Percentiles rank a stretch among this genome's conserved stretches.
These are phyloP conservation scores for Ectemnius cavifrons DNA, from an alignment of 2,888 invertebrate genomes.

Conservation along the genomic window DNA sequence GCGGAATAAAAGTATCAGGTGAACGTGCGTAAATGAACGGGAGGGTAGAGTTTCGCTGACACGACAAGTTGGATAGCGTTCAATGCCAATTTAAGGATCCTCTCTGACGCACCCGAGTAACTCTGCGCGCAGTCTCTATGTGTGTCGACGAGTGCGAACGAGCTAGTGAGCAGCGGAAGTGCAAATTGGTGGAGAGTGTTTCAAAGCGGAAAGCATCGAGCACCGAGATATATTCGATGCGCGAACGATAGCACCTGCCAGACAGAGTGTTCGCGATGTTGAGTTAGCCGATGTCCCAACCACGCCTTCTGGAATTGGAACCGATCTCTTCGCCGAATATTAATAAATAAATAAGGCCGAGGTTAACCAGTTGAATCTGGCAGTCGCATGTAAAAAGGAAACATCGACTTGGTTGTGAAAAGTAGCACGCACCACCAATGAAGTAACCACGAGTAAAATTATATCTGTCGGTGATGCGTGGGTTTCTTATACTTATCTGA, in stretches of 20 bases:
- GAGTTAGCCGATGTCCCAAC: conserved; percentile 48
- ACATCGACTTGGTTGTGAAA: too few relatives aligned
- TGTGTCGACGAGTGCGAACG: too few relatives aligned
- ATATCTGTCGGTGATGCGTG: too few relatives aligned
- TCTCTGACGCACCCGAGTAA: background rate
- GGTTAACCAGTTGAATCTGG: background rate
- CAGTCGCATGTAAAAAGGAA: too few relatives aligned
- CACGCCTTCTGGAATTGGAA: conserved; percentile 46
- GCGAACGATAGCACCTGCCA: conserved; percentile 66
- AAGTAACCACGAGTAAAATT: too few relatives aligned
- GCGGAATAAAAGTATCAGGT: too few relatives aligned
- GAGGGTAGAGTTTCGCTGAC: too few relatives aligned
- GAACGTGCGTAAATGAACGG: too few relatives aligned
- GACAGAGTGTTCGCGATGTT: conserved; percentile 1
- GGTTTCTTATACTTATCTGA: too few relatives aligned
- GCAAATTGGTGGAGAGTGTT: conserved; percentile 26
- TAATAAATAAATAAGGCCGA: conserved; percentile 27
- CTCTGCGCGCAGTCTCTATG: too few relatives aligned
- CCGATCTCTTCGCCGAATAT: conserved; percentile 26
- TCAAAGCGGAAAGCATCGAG: conserved; percentile 17
- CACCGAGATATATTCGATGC: conserved; percentile 59
- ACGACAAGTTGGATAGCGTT: conserved; percentile 11
- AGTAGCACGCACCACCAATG: too few relatives aligned
- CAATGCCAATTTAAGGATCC: conserved; percentile 6
- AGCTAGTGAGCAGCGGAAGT: conserved; percentile 28